These are phyloP conservation scores for Oncorhynchus keta DNA, from an alignment of 2,113 vertebrate species.

Conservation along the genomic window DNA sequence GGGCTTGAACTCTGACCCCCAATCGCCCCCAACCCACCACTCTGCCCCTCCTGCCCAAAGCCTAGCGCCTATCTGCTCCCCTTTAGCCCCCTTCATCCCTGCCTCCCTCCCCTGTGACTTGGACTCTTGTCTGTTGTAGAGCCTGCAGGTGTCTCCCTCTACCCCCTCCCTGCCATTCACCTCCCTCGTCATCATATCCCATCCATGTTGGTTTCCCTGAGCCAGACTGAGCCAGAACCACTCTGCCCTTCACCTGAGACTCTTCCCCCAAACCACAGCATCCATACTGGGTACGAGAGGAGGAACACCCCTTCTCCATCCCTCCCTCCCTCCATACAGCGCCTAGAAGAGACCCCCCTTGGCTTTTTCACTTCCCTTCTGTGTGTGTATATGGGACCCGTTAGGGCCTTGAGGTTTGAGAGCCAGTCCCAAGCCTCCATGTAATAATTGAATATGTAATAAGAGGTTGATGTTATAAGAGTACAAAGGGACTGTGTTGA, in stretches of 20 bases:
- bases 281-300: slow-evolving; percentile 51
- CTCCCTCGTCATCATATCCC: slow-evolving; percentile 22
- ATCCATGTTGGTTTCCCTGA: slow-evolving; percentile 29
- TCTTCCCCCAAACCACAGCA: slow-evolving; percentile 46
- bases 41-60: background rate
- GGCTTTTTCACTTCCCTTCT: slow-evolving; percentile 39
- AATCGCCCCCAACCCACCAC: background rate
- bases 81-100: background rate
- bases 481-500: slow-evolving; percentile 47
- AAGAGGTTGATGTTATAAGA: background rate
- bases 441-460: slow-evolving; percentile 54
- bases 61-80: background rate
- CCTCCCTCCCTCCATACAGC: slow-evolving; percentile 2
- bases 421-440: slow-evolving; percentile 36
- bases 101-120: slow-evolving; percentile 21
- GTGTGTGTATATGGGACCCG: slow-evolving; percentile 49
- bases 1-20: slow-evolving; percentile 21
- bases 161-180: slow-evolving; percentile 17
- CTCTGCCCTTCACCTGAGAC: slow-evolving; percentile 56
- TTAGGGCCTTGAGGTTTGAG: slow-evolving; percentile 49
- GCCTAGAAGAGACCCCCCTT: slow-evolving; percentile 25
- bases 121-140: slow-evolving; percentile 63
- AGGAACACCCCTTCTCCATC: slow-evolving; percentile 18
- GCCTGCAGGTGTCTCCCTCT: slow-evolving; percentile 45
- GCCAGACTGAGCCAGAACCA: slow-evolving; percentile 53